Base-by-base conservation (phyloP, 2,113 vertebrate genomes). In the Sylvilagus bachmani region DNA sequence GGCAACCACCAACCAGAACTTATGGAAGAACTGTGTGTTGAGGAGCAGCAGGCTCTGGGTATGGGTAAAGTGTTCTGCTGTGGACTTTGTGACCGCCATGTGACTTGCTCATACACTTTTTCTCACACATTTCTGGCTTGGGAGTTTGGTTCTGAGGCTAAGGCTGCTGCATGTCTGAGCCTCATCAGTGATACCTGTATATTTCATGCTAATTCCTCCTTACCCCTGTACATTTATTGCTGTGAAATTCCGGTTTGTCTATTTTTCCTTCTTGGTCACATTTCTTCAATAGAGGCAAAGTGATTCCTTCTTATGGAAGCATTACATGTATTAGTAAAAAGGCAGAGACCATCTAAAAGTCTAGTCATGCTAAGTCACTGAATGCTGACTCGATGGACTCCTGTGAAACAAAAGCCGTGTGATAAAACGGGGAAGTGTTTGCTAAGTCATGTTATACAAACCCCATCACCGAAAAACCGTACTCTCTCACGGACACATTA, bases 361-460 rank as follows among this genome's bases (percentile, higher is more conserved):
- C 55, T 38, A 90, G 36, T 49, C 67, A 84, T 85, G 67, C 22
- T 55, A 81, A 93, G 64, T 89, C 62, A 84, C 31, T 92, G 22
- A 62, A 78, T 53, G 64, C 55, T 25, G 36, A 90, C 62, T 82
- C 73, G n/a, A 92, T 53, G 29, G 73, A 44, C 73, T 58, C 7
- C 25, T 33, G 1, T 55, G 66, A 71, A 83, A 93, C 83, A 77
- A 92, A 93, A 96, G 74, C 14, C 31, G 71, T 49, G 67, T 69
- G 77, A 77, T 77, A 90, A 92, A 80, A 87, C 51, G 73, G 27
- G 49, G 5, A 94, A 1, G 29, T 80, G 44, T 87, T 83, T 73
- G 84, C 75, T 80, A 89, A 91, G 80, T 14, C 38, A 79, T 66
- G n/a, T 29, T 89, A 89, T 66, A 31, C 74, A 87, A 95, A 92